Base-by-base conservation (phyloP, 2,113 vertebrate species). In the Heterotilapia buettikoferi region DNA sequence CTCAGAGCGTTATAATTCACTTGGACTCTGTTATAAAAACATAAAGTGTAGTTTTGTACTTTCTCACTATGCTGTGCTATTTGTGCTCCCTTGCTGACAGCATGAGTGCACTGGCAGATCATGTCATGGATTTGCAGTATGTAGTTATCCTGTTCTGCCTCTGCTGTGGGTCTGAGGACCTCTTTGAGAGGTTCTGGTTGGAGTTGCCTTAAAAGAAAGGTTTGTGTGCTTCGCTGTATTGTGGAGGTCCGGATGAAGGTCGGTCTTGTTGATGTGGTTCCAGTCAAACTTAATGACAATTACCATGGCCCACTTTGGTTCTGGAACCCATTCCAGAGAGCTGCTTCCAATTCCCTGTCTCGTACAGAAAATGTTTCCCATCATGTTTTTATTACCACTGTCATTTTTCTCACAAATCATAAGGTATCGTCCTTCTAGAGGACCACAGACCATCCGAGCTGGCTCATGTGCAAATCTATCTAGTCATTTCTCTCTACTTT, bases 301-400 rank as follows among this genome's bases (percentile, higher is more conserved):
- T 94, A 94, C 90, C 81, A 26, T 83, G 52, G 89, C 84, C 91
- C 68, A 47, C 85, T 90, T 89, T 90, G 10, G 63, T 87, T 89
- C 80, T 45, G 73, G 1, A 83, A 45, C 78, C 78, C 73, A 78
- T 86, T 84, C 80, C 88, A 92, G 57, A 80, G 79, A 84, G 80
- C 89, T 92, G 93, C 85, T 89, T 94, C 91, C 85, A 94, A 91
- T 2, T 93, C 63, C 38, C 68, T 83, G 81, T 84, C 84, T 59
- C 1, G 0, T 85, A 88, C 88, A 84, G 90, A 92, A 87, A 85
- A 88, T 82, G 83, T 86, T 91, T 86, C 89, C 68, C 81, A 84
- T 94, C 78, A 1, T 93, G 85, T 88, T 95, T 87, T 95, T 93
- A 94, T 96, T 93, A 95, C 94, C 84, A 91, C 87, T 91, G 91